A percentile compares a stretch with the other conserved stretches of the same genome.
Evolutionary conservation across 2,797 vertebrate genomes (phyloP).

Genomic region (Clarias fuscus): DNA sequence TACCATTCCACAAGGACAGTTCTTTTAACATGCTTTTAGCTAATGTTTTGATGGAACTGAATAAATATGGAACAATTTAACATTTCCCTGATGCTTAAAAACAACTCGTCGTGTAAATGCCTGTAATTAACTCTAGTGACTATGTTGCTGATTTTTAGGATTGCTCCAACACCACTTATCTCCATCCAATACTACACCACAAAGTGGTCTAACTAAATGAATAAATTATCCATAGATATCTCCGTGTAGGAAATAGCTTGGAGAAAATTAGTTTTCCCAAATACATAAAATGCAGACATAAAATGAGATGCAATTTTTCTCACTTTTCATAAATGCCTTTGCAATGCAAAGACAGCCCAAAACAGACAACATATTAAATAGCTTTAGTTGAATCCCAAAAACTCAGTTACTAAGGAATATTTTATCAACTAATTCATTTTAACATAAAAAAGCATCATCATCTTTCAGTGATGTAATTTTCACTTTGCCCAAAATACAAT

Average conservation of each 20-base stretch:
- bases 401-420: neutral
- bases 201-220: neutral
- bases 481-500: neutral
- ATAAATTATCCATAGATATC: neutral
- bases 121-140: slow-evolving; percentile 42
- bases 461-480: neutral
- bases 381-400: neutral
- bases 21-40: slow-evolving; percentile 17
- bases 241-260: neutral
- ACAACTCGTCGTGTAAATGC: slow-evolving; percentile 55
- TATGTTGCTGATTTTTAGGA: slow-evolving; percentile 43
- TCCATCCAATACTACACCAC: slow-evolving; percentile 22
- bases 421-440: neutral
- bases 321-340: neutral
- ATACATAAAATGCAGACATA: neutral
- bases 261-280: neutral
- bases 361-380: neutral
- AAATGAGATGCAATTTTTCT: neutral
- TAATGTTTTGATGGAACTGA: neutral
- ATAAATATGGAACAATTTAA: slow-evolving; percentile 14
- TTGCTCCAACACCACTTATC: slow-evolving; percentile 32
- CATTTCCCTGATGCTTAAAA: slow-evolving; percentile 14
- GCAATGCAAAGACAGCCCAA: neutral
- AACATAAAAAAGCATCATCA: neutral
- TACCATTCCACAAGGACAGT: neutral